Conservation (phyloP, 2,113 vertebrate genomes). For the Rhinoderma darwinii region DNA sequence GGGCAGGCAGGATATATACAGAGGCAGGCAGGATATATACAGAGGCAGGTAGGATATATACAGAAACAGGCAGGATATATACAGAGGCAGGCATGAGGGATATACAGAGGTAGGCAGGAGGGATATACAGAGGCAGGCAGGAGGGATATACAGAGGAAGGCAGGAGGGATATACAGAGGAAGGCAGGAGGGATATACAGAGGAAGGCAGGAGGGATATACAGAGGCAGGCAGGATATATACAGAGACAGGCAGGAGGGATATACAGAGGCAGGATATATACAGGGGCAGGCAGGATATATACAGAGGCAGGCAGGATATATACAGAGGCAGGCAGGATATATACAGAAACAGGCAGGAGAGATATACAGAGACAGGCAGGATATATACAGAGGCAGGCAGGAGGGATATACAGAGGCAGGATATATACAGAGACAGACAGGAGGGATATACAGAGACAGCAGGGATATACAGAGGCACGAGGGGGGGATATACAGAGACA, state of each 20-base stretch:
- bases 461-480: too few species aligned
- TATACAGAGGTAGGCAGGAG: not conserved
- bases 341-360: too few species aligned
- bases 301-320: too few species aligned
- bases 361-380: too few species aligned
- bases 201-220: not conserved
- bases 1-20: too few species aligned
- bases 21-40: not conserved
- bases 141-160: not conserved
- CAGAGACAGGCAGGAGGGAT: not conserved
- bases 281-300: not conserved
- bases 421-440: too few species aligned
- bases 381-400: too few species aligned
- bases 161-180: not conserved
- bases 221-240: not conserved
- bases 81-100: not conserved
- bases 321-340: too few species aligned
- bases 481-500: too few species aligned
- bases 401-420: too few species aligned
- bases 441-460: too few species aligned
- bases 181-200: not conserved
- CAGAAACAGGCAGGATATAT: not conserved
- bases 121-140: not conserved
- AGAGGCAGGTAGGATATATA: not conserved
- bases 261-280: not conserved